Conservation (phyloP, 1,140 invertebrate genomes). For the Vanessa tameamea region DNA sequence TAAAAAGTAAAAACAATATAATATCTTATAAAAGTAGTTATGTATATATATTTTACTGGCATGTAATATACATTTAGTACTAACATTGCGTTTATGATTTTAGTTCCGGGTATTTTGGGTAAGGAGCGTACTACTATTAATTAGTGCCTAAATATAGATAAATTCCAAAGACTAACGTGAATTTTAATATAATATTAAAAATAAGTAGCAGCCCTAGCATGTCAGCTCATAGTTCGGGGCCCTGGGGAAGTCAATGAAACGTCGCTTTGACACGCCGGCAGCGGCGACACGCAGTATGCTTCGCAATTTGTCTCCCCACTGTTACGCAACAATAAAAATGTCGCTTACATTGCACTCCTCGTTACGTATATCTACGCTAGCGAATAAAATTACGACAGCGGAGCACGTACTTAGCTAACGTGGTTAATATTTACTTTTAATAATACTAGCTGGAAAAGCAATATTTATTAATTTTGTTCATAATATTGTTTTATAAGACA, state of each 20-base stretch:
- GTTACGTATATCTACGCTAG: constrained; percentile 18
- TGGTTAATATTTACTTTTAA: too few species aligned
- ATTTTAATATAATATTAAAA: neutral
- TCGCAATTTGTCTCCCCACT: constrained; percentile 64
- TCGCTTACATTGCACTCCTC: constrained; percentile 50
- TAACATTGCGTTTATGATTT: too few species aligned
- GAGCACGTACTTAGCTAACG: constrained; percentile 2
- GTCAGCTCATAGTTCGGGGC: constrained; percentile 42
- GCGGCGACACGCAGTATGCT: constrained; percentile 69
- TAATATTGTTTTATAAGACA: too few species aligned
- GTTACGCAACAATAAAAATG: constrained; percentile 72
- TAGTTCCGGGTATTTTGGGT: too few species aligned
- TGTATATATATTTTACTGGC: too few species aligned
- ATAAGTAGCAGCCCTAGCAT: constrained; percentile 34
- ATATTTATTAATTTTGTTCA: too few species aligned
- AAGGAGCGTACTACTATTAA: too few species aligned
- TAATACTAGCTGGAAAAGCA: too few species aligned
- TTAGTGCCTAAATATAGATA: too few species aligned
- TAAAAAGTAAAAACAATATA: too few species aligned
- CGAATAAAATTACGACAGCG: constrained; percentile 19
- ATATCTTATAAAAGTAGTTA: too few species aligned
- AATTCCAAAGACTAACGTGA: neutral
- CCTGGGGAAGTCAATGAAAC: constrained; percentile 60
- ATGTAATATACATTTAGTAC: too few species aligned
- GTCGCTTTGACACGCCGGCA: constrained; percentile 57